Conservation (phyloP, 2,888 invertebrate species). For the Drosophila gaucha region DNA sequence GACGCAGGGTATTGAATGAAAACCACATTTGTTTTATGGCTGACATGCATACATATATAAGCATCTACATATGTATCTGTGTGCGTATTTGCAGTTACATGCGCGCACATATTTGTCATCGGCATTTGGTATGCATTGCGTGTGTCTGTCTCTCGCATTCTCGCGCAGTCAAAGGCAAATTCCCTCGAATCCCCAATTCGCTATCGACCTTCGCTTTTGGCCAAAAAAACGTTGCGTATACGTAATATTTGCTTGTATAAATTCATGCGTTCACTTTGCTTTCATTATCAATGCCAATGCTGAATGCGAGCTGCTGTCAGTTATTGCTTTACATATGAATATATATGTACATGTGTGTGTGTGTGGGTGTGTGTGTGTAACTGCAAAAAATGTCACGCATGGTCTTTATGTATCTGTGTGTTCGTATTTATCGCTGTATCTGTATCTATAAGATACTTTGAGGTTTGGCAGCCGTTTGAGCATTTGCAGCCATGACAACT, state of each 20-base stretch:
- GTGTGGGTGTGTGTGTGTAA: not conserved
- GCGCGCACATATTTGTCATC: constrained; percentile 9
- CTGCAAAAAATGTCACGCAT: constrained; percentile 30
- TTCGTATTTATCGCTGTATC: not conserved
- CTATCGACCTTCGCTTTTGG: constrained; percentile 21
- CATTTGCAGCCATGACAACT: not conserved
- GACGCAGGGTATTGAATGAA: not conserved
- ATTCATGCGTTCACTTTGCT: constrained; percentile 31
- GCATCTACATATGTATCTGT: not conserved
- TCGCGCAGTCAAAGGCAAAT: constrained; percentile 5
- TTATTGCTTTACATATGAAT: not conserved
- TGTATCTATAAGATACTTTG: constrained; percentile 23
- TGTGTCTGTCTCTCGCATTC: constrained; percentile 11
- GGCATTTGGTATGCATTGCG: constrained; percentile 22
- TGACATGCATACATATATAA: not conserved
- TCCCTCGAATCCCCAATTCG: constrained; percentile 13
- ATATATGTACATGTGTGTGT: not conserved
- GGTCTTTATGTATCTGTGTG: constrained; percentile 6
- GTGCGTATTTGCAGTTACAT: constrained; percentile 1
- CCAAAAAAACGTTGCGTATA: constrained; percentile 45
- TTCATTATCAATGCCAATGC: constrained; percentile 30
- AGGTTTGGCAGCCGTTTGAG: not conserved
- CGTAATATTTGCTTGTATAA: constrained; percentile 36
- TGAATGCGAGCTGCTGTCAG: not conserved
- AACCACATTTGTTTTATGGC: constrained; percentile 17